Base-by-base conservation (phyloP, 2,113 vertebrate genomes). In the Mirounga angustirostris region DNA sequence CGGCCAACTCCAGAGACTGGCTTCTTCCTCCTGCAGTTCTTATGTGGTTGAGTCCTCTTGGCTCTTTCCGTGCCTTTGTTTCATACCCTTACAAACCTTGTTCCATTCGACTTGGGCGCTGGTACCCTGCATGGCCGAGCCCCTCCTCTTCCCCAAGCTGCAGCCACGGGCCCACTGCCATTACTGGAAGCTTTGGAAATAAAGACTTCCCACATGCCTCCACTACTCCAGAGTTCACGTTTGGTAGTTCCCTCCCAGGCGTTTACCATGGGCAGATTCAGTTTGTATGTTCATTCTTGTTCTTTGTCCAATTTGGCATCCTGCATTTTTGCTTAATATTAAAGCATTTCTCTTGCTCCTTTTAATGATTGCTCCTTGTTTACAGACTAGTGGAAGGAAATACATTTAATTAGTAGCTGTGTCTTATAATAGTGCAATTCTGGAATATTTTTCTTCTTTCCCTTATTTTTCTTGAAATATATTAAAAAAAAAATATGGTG, bases 141-240 rank as follows among this genome's bases (percentile, higher is more conserved):
- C 11, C 46, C 19, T 84, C 69, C 78, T 84, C 61, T 21, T 61
- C 21, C 30, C 86, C 71, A 24, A 67, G 30, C 80, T 36, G 56
- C 9, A 40, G 78, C 26, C 2, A 0, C 30, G 4, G 46, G 19
- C 40, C 67, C 28, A 9, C 54, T 0, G 0, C 15, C 18, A 24
- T 24, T 36, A 8, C 14, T 8, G 16, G 74, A n/a, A 33, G 50
- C 36, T 76, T 33, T 33, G 50, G 73, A 50, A 67, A 58, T 15
- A 22, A 93, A 4, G 26, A 3, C 14, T 14, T 83, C 46, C 36
- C 12, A 0, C 7, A 7, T 28, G 5, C 56, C 56, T 10, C 28
- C 61, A 6, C 9, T 16, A 3, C 3, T 4, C 61, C 46, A 9
- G 15, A 21, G 40, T 12, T 40, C 22, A 8, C 8, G 4, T 28